A percentile compares a stretch with the other conserved stretches of the same genome.
These are phyloP conservation scores for Heliothis subflexa DNA, from an alignment of 1,140 invertebrate genomes.

Conservation along the genomic window DNA sequence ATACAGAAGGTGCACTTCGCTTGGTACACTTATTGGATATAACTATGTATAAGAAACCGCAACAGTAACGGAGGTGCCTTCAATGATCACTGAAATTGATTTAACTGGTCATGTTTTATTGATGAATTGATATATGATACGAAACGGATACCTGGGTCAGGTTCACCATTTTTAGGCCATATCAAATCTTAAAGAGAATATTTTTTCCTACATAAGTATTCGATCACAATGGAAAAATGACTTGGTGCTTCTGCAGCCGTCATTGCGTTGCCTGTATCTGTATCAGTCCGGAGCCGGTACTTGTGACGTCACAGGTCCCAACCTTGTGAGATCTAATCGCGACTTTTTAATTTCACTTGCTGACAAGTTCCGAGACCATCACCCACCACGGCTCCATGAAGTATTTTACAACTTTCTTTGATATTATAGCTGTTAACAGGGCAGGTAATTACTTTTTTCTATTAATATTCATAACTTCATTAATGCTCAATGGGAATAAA, in stretches of 20 bases:
- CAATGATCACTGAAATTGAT: too few species aligned
- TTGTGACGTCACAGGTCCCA: slow-evolving; percentile 15
- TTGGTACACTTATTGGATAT: too few species aligned
- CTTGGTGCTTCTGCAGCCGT: background rate
- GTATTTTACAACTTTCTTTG: slow-evolving; percentile 26
- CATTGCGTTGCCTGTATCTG: background rate
- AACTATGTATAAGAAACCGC: too few species aligned
- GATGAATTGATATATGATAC: too few species aligned
- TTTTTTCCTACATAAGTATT: too few species aligned
- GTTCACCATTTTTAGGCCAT: too few species aligned
- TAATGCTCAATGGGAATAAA: background rate
- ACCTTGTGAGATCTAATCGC: slow-evolving; percentile 20
- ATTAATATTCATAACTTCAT: slow-evolving; percentile 15
- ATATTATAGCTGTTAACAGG: slow-evolving; percentile 14
- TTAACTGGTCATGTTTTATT: too few species aligned
- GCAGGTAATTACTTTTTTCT: slow-evolving; percentile 2
- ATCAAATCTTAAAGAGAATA: too few species aligned
- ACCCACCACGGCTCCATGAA: slow-evolving; percentile 9
- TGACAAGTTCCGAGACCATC: slow-evolving; percentile 19
- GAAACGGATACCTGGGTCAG: too few species aligned
- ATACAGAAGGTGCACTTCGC: background rate
- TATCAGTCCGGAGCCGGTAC: background rate
- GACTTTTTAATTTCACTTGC: slow-evolving; percentile 32
- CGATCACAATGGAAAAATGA: too few species aligned
- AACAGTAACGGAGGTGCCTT: too few species aligned